Base-by-base conservation (phyloP, 1,140 invertebrate genomes). In the Drosophila lini region DNA sequence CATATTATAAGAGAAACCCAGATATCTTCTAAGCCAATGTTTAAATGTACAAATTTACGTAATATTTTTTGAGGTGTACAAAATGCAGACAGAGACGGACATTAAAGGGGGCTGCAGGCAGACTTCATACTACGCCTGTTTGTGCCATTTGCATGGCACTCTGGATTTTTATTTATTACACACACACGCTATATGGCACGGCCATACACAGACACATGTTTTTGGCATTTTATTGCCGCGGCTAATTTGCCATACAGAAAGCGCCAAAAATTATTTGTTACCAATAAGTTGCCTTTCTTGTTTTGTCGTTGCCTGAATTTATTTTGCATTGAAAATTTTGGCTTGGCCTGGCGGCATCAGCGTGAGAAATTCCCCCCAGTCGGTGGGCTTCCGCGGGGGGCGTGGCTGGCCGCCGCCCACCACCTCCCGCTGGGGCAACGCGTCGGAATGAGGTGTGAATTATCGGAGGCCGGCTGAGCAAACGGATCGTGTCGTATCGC, bases 181-280 rank as follows among this genome's bases (percentile, higher is more conserved):
- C 64, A 81, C 57, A 48, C 52, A 48, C 25, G 25, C 31, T 22
- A 67, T 28, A 63, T 42, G 52, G 45, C 42, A 70, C 16, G 53
- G 50, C 41, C 45, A 57, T 47, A 80, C 64, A 55, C 64, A 56
- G 57, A 61, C 44, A 74, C 70, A 80, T 63, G 65, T 47, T 62
- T 70, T 77, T 82, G 76, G 67, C 70, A 80, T 82, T 86, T 85
- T 86, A 86, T 86, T 79, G 83, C 76, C 67, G 71, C 76, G 58
- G 77, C 83, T 86, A 86, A 86, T 86, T 86, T 83, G 84, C 83
- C 83, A 89, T 80, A 80, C 89, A 83, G 82, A 88, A 86, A 86
- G 79, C 76, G 36, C 47, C 55, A 67, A 76, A 80, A 73, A 83
- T 73, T 78, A 78, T 78, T 78, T 78, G 75, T 78, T 78, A 80